phyloP scores from a whole-genome alignment of 2,888 invertebrate species.

The Stenodera caucasica region DNA sequence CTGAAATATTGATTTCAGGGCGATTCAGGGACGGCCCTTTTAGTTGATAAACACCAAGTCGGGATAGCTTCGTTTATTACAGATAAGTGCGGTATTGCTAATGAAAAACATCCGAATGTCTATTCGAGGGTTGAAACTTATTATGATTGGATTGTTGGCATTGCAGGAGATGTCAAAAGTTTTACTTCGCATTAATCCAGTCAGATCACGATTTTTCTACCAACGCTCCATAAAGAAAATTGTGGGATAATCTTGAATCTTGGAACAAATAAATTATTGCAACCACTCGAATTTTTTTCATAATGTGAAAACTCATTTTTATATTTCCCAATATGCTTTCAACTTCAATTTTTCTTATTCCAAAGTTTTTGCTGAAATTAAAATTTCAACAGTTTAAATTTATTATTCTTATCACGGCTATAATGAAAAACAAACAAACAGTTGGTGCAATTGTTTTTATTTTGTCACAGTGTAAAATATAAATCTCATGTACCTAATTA shows the following conservation, averaged over 20 bases:
- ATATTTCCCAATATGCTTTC: too few species aligned
- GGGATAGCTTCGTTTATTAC: constrained; percentile 30
- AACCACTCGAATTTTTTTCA: too few species aligned
- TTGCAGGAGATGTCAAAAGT: neutral
- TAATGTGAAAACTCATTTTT: too few species aligned
- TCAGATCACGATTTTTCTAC: too few species aligned
- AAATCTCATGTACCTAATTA: constrained; percentile 9
- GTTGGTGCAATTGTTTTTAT: neutral
- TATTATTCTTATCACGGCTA: too few species aligned
- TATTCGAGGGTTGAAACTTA: constrained; percentile 26
- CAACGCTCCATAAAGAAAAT: too few species aligned
- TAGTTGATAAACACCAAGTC: constrained; percentile 21
- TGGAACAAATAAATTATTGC: too few species aligned
- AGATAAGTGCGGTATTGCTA: constrained; percentile 21
- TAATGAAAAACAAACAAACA: too few species aligned
- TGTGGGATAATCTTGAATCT: too few species aligned
- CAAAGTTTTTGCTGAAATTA: constrained; percentile 88
- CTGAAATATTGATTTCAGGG: constrained; percentile 17
- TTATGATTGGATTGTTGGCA: constrained; percentile 22
- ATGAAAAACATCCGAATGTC: constrained; percentile 17
- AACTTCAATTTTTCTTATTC: constrained; percentile 64
- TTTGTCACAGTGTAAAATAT: neutral
- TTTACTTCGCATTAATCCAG: neutral
- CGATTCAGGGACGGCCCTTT: constrained; percentile 28
- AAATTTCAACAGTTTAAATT: too few species aligned